These are phyloP conservation scores for Leucoraja ocellata DNA, from an alignment of 2,797 vertebrate species.

Conservation along the genomic window DNA sequence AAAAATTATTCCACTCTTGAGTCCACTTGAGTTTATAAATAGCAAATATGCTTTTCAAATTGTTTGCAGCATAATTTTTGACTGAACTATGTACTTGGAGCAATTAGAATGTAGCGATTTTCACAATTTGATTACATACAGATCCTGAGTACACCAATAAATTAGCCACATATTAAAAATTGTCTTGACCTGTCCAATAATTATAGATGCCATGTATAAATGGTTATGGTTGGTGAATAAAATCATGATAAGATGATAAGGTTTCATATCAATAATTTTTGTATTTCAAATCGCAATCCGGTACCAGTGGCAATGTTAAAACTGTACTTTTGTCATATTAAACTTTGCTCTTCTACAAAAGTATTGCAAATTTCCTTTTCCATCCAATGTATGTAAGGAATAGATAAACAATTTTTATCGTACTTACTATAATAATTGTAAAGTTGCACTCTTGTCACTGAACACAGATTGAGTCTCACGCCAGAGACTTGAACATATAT, in stretches of 20 bases:
- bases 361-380: not conserved
- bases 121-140: constrained; percentile 1
- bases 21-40: constrained; percentile 31
- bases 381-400: not conserved
- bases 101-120: constrained; percentile 26
- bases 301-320: not conserved
- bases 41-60: not conserved
- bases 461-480: not conserved
- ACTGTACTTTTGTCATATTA: too few species aligned
- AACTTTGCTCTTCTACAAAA: too few species aligned
- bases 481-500: not conserved
- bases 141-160: not conserved
- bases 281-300: not conserved
- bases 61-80: not conserved
- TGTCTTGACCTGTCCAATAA: not conserved
- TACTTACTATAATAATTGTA: not conserved
- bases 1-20: constrained; percentile 23
- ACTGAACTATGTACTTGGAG: constrained; percentile 13
- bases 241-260: constrained; percentile 3
- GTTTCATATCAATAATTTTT: not conserved
- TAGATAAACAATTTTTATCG: not conserved
- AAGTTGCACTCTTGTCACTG: not conserved
- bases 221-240: not conserved
- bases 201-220: not conserved
- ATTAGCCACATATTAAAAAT: not conserved